These are phyloP conservation scores for Ecdyonurus torrentis DNA, from an alignment of 2,888 invertebrate genomes.

Conservation along the genomic window DNA sequence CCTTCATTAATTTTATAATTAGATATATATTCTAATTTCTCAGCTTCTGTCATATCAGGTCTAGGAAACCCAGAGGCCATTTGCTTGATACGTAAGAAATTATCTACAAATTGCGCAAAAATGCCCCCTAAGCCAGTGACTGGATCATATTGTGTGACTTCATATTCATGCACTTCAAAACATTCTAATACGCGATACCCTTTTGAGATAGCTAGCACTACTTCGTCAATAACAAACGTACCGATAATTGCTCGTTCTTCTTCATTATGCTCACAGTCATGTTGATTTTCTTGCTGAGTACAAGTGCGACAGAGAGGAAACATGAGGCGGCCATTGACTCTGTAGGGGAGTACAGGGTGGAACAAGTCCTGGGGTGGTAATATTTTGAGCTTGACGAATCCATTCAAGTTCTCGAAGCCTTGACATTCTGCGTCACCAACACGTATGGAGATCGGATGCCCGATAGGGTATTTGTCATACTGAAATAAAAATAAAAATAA, in stretches of 20 bases:
- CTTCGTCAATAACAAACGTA: background rate
- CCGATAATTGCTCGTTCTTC: slow-evolving; percentile 1
- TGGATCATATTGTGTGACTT: background rate
- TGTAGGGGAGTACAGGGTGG: slow-evolving; percentile 5
- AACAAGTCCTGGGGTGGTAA: background rate
- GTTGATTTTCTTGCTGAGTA: background rate
- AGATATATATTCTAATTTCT: background rate
- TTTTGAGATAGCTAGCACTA: background rate
- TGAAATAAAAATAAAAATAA: background rate
- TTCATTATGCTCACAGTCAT: background rate
- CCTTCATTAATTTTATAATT: slow-evolving; percentile 2
- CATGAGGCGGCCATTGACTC: background rate
- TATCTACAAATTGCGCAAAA: slow-evolving; percentile 8
- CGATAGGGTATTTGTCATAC: background rate
- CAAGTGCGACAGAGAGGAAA: background rate
- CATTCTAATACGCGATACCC: slow-evolving; percentile 1
- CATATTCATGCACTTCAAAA: slow-evolving; percentile 4
- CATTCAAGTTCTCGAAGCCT: background rate
- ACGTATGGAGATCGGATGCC: background rate
- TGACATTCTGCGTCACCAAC: background rate
- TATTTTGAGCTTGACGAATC: background rate
- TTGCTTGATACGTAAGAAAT: slow-evolving; percentile 6
- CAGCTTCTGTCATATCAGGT: background rate
- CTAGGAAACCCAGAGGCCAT: slow-evolving; percentile 5
- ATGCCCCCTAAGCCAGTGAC: background rate